Conservation (phyloP, 2,888 invertebrate genomes). For the Sipunculus nudus region DNA sequence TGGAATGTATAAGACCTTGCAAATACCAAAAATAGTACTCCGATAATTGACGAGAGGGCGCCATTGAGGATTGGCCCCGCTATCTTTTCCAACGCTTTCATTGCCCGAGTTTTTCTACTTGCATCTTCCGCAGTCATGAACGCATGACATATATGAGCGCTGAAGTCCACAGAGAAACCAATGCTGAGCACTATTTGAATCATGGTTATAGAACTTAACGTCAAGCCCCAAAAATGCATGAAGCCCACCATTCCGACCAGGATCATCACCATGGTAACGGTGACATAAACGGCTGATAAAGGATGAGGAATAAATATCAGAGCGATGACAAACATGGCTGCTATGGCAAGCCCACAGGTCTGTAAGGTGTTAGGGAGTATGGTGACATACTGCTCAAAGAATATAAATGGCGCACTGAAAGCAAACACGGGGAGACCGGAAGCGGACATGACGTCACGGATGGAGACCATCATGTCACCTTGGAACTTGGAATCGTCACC, state of each 20-base stretch:
- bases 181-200: slow-evolving; percentile 54
- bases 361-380: slow-evolving; percentile 50
- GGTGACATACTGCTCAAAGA: slow-evolving; percentile 52
- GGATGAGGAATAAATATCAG: slow-evolving; percentile 53
- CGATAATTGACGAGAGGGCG: no score
- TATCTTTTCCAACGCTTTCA: no score
- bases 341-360: slow-evolving; percentile 49
- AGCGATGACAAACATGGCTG: slow-evolving; percentile 48
- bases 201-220: slow-evolving; percentile 53
- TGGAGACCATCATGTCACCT: slow-evolving; percentile 44
- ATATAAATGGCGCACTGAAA: slow-evolving; percentile 46
- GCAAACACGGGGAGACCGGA: slow-evolving; percentile 43
- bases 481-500: slow-evolving; percentile 78
- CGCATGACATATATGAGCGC: no score
- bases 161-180: slow-evolving; percentile 57
- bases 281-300: slow-evolving; percentile 44
- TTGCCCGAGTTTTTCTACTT: no score
- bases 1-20: no score
- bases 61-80: no score
- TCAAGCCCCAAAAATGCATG: slow-evolving; percentile 46
- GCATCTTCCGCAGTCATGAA: no score
- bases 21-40: no score
- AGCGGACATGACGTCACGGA: slow-evolving; percentile 43
- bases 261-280: slow-evolving; percentile 47
- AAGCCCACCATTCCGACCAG: slow-evolving; percentile 52